Evolutionary conservation across 1,140 invertebrate genomes (phyloP).

Genomic region (Drosophila ananassae): DNA sequence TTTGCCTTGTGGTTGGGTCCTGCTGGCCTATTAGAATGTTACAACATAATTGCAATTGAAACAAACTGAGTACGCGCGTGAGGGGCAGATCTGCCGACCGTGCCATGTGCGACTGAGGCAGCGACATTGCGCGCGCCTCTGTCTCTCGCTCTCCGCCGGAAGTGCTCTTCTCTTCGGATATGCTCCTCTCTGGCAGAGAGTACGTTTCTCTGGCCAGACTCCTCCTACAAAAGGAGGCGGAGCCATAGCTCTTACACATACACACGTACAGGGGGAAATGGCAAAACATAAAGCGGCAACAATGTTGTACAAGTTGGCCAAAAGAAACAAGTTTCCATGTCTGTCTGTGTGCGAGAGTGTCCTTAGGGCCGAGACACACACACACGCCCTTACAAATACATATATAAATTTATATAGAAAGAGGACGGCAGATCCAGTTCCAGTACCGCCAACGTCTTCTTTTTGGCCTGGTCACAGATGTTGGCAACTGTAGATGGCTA

Average conservation of each 20-base stretch:
- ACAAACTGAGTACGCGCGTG: constrained; percentile 56
- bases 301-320: constrained; percentile 73
- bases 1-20: constrained; percentile 32
- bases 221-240: constrained; percentile 62
- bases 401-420: neutral
- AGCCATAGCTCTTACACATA: constrained; percentile 31
- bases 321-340: constrained; percentile 79
- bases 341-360: constrained; percentile 2
- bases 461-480: constrained; percentile 38
- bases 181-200: constrained; percentile 10
- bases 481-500: constrained; percentile 78
- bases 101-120: constrained; percentile 61
- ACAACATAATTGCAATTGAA: constrained; percentile 80
- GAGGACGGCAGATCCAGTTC: constrained; percentile 34
- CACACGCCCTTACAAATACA: neutral
- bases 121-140: constrained; percentile 57
- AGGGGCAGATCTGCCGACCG: constrained; percentile 17
- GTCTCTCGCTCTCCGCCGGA: constrained; percentile 28
- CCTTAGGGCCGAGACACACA: constrained; percentile 12
- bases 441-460: constrained; percentile 33
- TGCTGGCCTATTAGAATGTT: constrained; percentile 79
- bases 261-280: constrained; percentile 3
- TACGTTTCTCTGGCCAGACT: constrained; percentile 34
- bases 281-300: constrained; percentile 74
- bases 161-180: constrained; percentile 11